Conservation (phyloP, 2,797 vertebrate species). For the Leucoraja ocellata region DNA sequence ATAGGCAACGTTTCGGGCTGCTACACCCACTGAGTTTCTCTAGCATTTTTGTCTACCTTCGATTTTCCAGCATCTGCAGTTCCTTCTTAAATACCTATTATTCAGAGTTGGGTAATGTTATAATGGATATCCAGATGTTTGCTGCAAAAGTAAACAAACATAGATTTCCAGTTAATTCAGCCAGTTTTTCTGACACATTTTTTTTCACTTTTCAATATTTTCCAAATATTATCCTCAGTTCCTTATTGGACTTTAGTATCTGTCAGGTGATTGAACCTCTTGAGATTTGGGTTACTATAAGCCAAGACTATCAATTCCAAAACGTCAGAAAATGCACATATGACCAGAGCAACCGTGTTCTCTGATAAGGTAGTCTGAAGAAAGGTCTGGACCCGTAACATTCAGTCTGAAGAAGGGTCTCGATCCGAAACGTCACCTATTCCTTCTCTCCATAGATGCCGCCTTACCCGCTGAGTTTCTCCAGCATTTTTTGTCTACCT, state of each 20-base stretch:
- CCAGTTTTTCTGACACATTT: not conserved
- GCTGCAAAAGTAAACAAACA: not conserved
- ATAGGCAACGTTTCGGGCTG: too few species aligned
- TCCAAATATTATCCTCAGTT: not conserved
- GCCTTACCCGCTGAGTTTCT: too few species aligned
- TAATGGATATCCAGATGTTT: not conserved
- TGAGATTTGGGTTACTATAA: not conserved
- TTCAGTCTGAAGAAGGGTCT: too few species aligned
- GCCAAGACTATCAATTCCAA: not conserved
- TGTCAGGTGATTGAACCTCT: not conserved
- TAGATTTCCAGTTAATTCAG: not conserved
- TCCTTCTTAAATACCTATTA: too few species aligned
- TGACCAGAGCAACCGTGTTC: not conserved
- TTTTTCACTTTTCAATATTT: constrained; percentile 1
- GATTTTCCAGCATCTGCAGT: too few species aligned
- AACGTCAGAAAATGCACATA: not conserved
- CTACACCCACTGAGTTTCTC: too few species aligned
- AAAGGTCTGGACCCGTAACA: too few species aligned
- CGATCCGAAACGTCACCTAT: too few species aligned
- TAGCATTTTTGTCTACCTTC: too few species aligned
- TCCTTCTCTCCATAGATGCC: too few species aligned
- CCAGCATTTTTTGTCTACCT: too few species aligned
- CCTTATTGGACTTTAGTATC: not conserved
- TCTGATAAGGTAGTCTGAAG: not conserved
- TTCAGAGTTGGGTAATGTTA: not conserved